These are phyloP conservation scores for Adela reaumurella DNA, from an alignment of 2,888 invertebrate genomes.

Conservation along the genomic window DNA sequence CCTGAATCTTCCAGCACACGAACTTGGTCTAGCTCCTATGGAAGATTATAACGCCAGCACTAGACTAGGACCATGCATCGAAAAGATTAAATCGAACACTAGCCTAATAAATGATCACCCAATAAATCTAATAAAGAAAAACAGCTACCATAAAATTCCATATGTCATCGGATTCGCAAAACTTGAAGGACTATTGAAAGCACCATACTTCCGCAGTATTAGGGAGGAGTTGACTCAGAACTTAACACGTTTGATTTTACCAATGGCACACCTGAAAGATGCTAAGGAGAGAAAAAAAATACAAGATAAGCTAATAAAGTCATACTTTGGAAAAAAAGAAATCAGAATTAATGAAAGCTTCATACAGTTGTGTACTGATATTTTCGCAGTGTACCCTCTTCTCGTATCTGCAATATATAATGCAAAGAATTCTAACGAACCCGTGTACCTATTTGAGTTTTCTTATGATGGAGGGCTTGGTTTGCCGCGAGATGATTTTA, in stretches of 20 bases:
- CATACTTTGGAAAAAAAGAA: not conserved
- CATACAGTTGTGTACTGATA: not conserved
- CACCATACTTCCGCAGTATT: not conserved
- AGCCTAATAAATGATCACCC: not conserved
- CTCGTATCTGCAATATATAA: not conserved
- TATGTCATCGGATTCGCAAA: not conserved
- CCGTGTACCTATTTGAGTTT: not conserved
- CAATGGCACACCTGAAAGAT: not conserved
- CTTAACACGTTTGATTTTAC: not conserved
- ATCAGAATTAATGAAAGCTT: not conserved
- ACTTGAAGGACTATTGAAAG: not conserved
- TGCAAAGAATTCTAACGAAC: not conserved
- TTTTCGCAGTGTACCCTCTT: not conserved
- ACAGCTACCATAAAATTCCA: not conserved
- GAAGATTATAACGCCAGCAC: not conserved
- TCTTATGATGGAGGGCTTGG: not conserved
- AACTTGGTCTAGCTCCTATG: not conserved
- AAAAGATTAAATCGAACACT: not conserved
- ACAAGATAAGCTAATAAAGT: not conserved
- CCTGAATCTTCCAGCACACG: not conserved
- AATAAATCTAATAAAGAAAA: not conserved
- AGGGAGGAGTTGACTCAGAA: not conserved
- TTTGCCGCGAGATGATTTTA: not conserved
- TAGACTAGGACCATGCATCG: not conserved
- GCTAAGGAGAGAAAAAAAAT: not conserved